phyloP scores from a whole-genome alignment of 2,797 vertebrate genomes.

The Muraenolepis orangiensis region DNA sequence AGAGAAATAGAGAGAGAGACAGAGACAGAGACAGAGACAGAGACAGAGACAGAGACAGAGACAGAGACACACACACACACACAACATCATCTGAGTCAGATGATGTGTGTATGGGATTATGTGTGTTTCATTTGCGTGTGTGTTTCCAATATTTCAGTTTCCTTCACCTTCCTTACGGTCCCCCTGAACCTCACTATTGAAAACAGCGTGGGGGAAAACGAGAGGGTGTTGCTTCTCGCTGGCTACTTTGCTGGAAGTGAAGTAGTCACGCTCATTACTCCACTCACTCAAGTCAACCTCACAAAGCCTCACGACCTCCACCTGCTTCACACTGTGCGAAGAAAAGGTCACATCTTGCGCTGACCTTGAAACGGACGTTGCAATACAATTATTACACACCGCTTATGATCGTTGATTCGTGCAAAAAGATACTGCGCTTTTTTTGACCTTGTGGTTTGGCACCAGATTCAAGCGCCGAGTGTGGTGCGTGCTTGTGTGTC shows the following conservation, averaged over 20 bases:
- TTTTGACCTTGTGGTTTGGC: conserved; percentile 48
- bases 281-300: conserved; percentile 22
- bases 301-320: conserved; percentile 4
- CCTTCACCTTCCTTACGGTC: not conserved
- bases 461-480: conserved; percentile 8
- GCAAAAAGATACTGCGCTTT: conserved; percentile 36
- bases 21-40: not conserved
- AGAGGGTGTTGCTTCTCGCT: conserved; percentile 8
- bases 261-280: conserved; percentile 5
- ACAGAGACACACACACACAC: too few relatives aligned
- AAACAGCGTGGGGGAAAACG: conserved; percentile 10
- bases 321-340: not conserved
- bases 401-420: conserved; percentile 22
- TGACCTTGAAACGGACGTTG: conserved; percentile 30
- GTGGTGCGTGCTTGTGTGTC: not conserved
- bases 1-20: not conserved
- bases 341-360: not conserved
- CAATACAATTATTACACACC: conserved; percentile 19
- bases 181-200: conserved; percentile 16
- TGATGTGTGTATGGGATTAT: too few relatives aligned
- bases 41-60: too few relatives aligned
- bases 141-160: not conserved
- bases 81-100: too few relatives aligned
- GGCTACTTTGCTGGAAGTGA: conserved; percentile 12
- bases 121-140: not conserved